Percentiles rank a stretch among this genome's conserved stretches.
Evolutionary conservation across 2,888 invertebrate species (phyloP).

Genomic region (Chymomyza caudatula): DNA sequence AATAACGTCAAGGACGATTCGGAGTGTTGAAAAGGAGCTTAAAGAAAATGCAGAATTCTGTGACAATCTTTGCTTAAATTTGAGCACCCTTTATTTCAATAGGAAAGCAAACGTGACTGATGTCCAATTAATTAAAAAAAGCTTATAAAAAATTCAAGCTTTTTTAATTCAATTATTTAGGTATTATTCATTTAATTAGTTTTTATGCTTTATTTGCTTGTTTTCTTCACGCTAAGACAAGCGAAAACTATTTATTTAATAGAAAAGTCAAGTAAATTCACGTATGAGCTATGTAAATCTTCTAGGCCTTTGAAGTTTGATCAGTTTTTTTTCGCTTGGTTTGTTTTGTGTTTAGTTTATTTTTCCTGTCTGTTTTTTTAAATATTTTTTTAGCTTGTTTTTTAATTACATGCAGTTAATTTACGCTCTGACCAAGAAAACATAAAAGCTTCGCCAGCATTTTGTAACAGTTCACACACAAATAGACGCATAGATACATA

Average conservation of each 20-base stretch:
- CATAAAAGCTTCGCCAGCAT: constrained; percentile 25
- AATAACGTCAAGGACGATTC: too few relatives aligned
- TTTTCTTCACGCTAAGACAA: neutral
- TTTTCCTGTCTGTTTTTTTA: constrained; percentile 3
- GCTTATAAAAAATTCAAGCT: neutral
- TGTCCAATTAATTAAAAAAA: neutral
- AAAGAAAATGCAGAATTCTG: too few relatives aligned
- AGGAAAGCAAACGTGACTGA: neutral
- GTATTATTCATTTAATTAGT: neutral
- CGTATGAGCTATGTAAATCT: neutral
- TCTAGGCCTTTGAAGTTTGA: constrained; percentile 31
- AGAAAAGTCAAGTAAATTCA: neutral
- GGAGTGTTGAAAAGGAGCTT: too few relatives aligned
- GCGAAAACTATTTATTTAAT: neutral
- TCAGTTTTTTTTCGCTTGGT: neutral
- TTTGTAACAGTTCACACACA: constrained; percentile 16
- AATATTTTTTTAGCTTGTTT: neutral
- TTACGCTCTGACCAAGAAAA: constrained; percentile 27
- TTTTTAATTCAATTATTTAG: neutral
- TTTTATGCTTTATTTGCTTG: constrained; percentile 34
- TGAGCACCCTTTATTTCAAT: neutral
- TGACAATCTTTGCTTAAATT: neutral
- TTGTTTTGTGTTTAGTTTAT: neutral
- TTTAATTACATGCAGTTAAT: constrained; percentile 49
- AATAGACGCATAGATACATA: neutral